These are phyloP conservation scores for Epinotia demarniana DNA, from an alignment of 2,888 invertebrate species.

Conservation along the genomic window DNA sequence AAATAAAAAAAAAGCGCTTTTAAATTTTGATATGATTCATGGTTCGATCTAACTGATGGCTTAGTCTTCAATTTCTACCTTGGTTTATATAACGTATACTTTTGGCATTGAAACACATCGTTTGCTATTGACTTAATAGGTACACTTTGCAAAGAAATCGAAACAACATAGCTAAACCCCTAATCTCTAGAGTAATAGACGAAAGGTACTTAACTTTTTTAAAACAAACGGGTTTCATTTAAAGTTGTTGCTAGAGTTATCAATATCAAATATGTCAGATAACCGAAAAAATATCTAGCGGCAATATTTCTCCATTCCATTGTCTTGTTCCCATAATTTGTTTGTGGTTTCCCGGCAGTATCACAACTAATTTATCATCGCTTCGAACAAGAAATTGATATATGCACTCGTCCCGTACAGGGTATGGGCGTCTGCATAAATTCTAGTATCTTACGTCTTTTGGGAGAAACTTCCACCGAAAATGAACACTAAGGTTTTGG, in stretches of 20 bases:
- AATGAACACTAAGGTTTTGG: conserved; percentile 49
- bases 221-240: background rate
- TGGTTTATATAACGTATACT: too few relatives aligned
- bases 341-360: conserved; percentile 56
- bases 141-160: too few relatives aligned
- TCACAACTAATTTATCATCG: conserved; percentile 73
- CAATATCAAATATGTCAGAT: background rate
- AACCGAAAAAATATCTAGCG: background rate
- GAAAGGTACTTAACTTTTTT: background rate
- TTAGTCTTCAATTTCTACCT: too few relatives aligned
- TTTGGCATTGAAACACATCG: too few relatives aligned
- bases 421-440: conserved; percentile 52
- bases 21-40: background rate
- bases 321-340: conserved; percentile 35
- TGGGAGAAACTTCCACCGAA: conserved; percentile 38
- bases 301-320: conserved; percentile 26
- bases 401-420: conserved; percentile 63
- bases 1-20: background rate
- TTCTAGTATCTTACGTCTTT: conserved; percentile 45
- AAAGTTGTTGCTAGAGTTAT: background rate
- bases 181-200: background rate
- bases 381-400: conserved; percentile 71
- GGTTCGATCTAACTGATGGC: background rate
- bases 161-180: too few relatives aligned
- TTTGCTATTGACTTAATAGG: too few relatives aligned